phyloP scores from a whole-genome alignment of 1,140 invertebrate species.

The Cardiocondyla obscurior region DNA sequence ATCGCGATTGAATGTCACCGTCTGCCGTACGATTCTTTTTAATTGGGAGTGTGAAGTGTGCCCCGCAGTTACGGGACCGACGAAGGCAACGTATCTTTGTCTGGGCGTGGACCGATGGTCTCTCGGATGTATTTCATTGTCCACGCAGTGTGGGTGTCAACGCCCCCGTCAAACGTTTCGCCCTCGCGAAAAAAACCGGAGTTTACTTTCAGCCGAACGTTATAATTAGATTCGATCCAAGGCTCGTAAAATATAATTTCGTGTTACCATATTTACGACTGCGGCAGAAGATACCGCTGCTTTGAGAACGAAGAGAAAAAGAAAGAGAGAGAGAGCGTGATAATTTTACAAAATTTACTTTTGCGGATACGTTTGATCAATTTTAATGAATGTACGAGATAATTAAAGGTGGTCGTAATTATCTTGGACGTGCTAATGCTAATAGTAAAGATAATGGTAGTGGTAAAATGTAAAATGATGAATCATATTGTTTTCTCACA shows the following conservation, averaged over 20 bases:
- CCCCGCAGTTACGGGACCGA: constrained; percentile 61
- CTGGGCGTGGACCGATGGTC: constrained; percentile 75
- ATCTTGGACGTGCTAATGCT: background rate
- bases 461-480: too few relatives aligned
- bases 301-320: background rate
- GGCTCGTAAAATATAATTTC: constrained; percentile 70
- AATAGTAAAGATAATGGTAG: background rate
- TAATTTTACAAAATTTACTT: background rate
- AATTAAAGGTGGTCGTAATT: background rate
- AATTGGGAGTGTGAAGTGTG: constrained; percentile 40
- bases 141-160: constrained; percentile 80
- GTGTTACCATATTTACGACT: constrained; percentile 62
- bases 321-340: background rate
- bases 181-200: constrained; percentile 54
- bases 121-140: constrained; percentile 78
- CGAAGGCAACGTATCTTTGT: constrained; percentile 59
- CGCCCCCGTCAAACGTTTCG: constrained; percentile 78
- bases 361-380: background rate
- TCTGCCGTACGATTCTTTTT: constrained; percentile 19
- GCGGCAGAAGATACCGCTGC: background rate
- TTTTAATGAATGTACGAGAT: background rate
- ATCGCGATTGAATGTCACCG: constrained; percentile 8
- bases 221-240: constrained; percentile 73
- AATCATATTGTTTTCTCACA: background rate
- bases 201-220: constrained; percentile 44